Percentiles rank a stretch among this genome's conserved stretches.
These are phyloP conservation scores for Hirtodrosophila duncani DNA, from an alignment of 2,888 invertebrate species.

Conservation along the genomic window DNA sequence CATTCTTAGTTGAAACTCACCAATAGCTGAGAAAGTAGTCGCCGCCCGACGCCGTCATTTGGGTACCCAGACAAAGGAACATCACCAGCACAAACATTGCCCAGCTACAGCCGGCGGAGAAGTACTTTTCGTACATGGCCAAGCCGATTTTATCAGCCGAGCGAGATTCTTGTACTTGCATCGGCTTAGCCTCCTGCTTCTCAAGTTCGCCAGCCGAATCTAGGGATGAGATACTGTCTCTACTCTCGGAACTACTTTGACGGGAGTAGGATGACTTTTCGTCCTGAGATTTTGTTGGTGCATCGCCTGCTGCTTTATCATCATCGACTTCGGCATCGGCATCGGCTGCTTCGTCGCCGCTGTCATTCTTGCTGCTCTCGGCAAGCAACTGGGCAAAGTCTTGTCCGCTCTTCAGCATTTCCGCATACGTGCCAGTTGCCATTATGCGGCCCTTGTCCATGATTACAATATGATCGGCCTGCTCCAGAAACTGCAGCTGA, in stretches of 20 bases:
- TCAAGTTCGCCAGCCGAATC: conserved; percentile 78
- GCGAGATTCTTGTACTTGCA: conserved; percentile 80
- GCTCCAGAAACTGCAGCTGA: too few relatives aligned
- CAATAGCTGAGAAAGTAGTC: conserved; percentile 90
- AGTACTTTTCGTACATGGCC: conserved; percentile 83
- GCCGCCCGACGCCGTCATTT: conserved; percentile 84
- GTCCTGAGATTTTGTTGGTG: conserved; percentile 28
- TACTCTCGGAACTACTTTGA: too few relatives aligned
- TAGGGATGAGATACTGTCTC: conserved; percentile 77
- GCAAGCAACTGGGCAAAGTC: conserved; percentile 87
- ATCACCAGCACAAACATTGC: conserved; percentile 81
- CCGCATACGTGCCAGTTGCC: too few relatives aligned
- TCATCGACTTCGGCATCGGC: conserved; percentile 61
- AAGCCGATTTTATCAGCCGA: conserved; percentile 82
- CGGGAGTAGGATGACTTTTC: too few relatives aligned
- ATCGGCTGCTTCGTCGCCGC: conserved; percentile 54
- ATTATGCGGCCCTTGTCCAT: too few relatives aligned
- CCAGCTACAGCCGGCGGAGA: conserved; percentile 84
- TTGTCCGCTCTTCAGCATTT: conserved; percentile 84
- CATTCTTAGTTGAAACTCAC: conserved; percentile 71
- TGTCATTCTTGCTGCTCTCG: conserved; percentile 79
- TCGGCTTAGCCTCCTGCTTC: conserved; percentile 74
- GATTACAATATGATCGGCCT: too few relatives aligned
- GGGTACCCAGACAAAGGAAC: conserved; percentile 82
- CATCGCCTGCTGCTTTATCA: conserved; percentile 31